Evolutionary conservation across 1,140 invertebrate species (phyloP), one percentile per base, ranked within the genome.

Genomic region (Tetranychus cinnabarinus): DNA sequence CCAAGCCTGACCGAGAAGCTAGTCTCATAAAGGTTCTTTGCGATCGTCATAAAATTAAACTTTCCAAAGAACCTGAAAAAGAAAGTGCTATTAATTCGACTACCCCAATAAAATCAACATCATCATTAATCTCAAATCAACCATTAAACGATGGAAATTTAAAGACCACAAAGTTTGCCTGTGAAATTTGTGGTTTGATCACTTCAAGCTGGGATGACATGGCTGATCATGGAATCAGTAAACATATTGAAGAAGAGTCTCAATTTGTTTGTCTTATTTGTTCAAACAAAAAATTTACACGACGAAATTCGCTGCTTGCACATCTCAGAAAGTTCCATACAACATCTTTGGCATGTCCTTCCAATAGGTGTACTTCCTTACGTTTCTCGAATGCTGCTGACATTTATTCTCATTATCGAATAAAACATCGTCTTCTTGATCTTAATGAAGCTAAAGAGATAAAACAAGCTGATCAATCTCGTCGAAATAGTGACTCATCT

Each of bases 171-270:
- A n/a, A 52, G 6, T 52, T 52, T 33, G 31, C 79, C 4, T 86
- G 83, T 67, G 84, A 87, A 1, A 88, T 89, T 70, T 91, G 96
- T 66, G 96, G 79, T 58, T 95, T 83, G 58, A 95, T 84, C 70
- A 97, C 91, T 95, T 79, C 47, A 82, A 82, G 60, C 71, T 72
- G 73, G 70, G 63, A 61, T 45, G 64, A 59, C 6, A 52, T 52
- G 48, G 15, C 31, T 15, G 33, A 52, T 52, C 48, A 52, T 33
- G 48, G 48, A n/a, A 52, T 5, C 15, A 52, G 15, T n/a, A 33
- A 52, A 33, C 48, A 52, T 15, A 52, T 33, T 6, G 33, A 52
- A 5, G 33, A n/a, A n/a, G 48, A 33, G 15, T 42, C 39, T 42
- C 48, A 8, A 52, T 52, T 33, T 52, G 48, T 52, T 52, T 52